Percentiles rank a stretch among this genome's conserved stretches.
These are phyloP conservation scores for Cyprinodon brontotheroides DNA, from an alignment of 2,113 vertebrate species.

Conservation along the genomic window DNA sequence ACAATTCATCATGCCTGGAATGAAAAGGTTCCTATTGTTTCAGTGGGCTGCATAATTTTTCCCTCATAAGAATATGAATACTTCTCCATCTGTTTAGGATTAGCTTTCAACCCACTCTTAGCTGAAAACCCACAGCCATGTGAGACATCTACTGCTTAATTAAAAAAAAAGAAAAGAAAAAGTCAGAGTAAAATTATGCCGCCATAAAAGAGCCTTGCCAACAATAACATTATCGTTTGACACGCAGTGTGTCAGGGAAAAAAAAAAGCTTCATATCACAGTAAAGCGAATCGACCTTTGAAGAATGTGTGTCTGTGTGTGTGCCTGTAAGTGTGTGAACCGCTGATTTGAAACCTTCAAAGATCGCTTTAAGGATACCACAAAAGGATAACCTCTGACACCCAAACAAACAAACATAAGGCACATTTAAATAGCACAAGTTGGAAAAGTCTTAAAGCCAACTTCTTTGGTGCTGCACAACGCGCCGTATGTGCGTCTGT, in stretches of 20 bases:
- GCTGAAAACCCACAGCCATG: slow-evolving; percentile 71
- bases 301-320: slow-evolving; percentile 51
- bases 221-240: slow-evolving; percentile 82
- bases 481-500: slow-evolving; percentile 58
- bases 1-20: slow-evolving; percentile 47
- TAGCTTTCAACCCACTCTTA: slow-evolving; percentile 74
- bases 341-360: slow-evolving; percentile 79
- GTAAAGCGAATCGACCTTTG: slow-evolving; percentile 75
- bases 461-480: slow-evolving; percentile 46
- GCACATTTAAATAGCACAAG: slow-evolving; percentile 79
- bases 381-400: slow-evolving; percentile 81
- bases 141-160: slow-evolving; percentile 74
- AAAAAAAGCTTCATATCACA: slow-evolving; percentile 67
- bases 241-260: slow-evolving; percentile 68
- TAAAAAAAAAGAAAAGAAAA: slow-evolving; percentile 61
- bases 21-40: slow-evolving; percentile 57
- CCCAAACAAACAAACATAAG: slow-evolving; percentile 81
- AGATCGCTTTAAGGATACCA: slow-evolving; percentile 76
- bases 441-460: slow-evolving; percentile 71
- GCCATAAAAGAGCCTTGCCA: slow-evolving; percentile 74
- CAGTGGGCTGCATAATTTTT: slow-evolving; percentile 51
- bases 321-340: slow-evolving; percentile 61
- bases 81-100: slow-evolving; percentile 76
- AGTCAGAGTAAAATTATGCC: slow-evolving; percentile 72
- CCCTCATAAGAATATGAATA: slow-evolving; percentile 66